phyloP scores from a whole-genome alignment of 2,113 vertebrate genomes.

The Lonchura striata region DNA sequence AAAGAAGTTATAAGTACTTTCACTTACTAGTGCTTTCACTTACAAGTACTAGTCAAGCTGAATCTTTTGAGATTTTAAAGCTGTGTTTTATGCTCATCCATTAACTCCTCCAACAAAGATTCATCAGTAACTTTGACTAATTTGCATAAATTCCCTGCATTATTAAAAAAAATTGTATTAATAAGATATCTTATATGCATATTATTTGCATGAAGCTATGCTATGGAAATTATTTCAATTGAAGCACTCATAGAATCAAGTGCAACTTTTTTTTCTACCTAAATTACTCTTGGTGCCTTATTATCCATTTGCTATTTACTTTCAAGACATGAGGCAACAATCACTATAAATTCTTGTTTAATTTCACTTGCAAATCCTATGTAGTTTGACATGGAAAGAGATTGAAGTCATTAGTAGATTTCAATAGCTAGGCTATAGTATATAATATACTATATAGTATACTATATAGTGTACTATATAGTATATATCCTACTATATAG shows the following conservation, averaged over 20 bases:
- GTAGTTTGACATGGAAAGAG: neutral
- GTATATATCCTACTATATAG: too few relatives aligned
- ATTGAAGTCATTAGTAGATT: neutral
- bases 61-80: neutral
- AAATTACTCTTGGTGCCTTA: neutral
- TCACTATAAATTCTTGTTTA: neutral
- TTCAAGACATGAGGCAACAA: neutral
- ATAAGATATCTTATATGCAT: neutral
- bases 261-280: neutral
- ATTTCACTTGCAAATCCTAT: neutral
- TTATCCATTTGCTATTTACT: neutral
- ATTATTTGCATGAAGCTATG: neutral
- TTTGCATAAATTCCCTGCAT: fast-evolving
- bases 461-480: too few relatives aligned
- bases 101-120: neutral
- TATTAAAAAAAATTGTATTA: neutral
- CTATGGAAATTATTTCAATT: neutral
- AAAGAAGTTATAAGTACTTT: neutral
- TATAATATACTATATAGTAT: too few relatives aligned
- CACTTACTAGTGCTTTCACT: neutral
- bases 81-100: neutral
- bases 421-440: neutral
- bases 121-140: neutral
- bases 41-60: neutral
- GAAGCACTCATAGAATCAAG: neutral